A percentile compares a stretch with the other conserved stretches of the same genome.
These are phyloP conservation scores for Pseudeuparius sepicola DNA, from an alignment of 2,888 invertebrate genomes.

Conservation along the genomic window DNA sequence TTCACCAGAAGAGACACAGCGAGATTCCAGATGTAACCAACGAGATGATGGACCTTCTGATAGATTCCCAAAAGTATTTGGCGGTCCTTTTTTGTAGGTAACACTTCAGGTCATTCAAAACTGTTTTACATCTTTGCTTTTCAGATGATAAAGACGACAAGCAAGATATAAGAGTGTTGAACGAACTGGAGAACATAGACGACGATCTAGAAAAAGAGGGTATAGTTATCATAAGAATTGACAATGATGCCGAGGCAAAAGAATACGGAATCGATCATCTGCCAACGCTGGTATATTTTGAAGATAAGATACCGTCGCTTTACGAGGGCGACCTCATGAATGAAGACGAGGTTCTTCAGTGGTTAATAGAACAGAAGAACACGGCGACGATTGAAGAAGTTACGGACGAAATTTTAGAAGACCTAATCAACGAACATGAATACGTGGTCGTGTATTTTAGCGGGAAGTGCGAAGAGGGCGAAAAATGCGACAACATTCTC, in stretches of 20 bases:
- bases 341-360: constrained; percentile 83
- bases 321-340: constrained; percentile 88
- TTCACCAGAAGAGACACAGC: constrained; percentile 82
- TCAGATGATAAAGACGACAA: constrained; percentile 83
- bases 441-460: constrained; percentile 93
- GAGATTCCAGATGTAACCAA: constrained; percentile 89
- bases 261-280: constrained; percentile 85
- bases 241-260: constrained; percentile 82
- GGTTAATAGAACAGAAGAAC: constrained; percentile 80
- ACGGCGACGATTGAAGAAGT: constrained; percentile 91
- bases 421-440: constrained; percentile 81
- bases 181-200: constrained; percentile 86
- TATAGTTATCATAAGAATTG: constrained; percentile 82
- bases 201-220: constrained; percentile 84
- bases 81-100: constrained; percentile 87
- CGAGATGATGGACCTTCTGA: constrained; percentile 86
- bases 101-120: neutral
- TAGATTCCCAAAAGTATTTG: constrained; percentile 68
- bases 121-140: neutral
- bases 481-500: constrained; percentile 75
- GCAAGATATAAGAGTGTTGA: constrained; percentile 77
- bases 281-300: constrained; percentile 79
- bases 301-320: constrained; percentile 81
- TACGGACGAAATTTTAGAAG: constrained; percentile 79
- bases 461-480: constrained; percentile 75